Conservation (phyloP, 2,113 vertebrate genomes). For the Formicarius rufipectus region DNA sequence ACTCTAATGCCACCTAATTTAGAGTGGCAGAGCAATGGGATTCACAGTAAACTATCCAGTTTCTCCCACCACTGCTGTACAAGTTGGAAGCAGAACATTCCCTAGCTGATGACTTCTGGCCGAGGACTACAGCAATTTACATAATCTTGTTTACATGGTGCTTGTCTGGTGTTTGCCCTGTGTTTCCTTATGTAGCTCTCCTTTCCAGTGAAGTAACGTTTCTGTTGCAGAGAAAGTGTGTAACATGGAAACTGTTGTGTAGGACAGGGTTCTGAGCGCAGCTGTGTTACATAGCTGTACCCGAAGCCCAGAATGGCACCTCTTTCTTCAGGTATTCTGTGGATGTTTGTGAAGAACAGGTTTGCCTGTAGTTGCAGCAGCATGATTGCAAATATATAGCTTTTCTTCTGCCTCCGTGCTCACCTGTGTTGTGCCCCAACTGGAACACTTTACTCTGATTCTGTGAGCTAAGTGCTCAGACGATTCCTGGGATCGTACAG, state of each 20-base stretch:
- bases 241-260: background rate
- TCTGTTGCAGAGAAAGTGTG: background rate
- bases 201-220: background rate
- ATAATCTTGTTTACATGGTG: background rate
- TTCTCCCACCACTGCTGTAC: background rate
- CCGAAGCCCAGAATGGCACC: background rate
- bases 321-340: background rate
- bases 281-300: background rate
- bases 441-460: background rate
- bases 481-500: background rate
- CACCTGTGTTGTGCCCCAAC: background rate
- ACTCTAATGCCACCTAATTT: background rate
- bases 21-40: background rate
- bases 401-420: background rate
- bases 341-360: background rate
- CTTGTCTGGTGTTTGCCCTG: background rate
- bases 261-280: background rate
- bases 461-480: background rate
- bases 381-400: rapidly evolving
- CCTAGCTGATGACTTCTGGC: background rate
- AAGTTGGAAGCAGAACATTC: background rate
- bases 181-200: background rate
- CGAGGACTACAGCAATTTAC: background rate
- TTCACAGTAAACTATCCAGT: background rate
- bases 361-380: background rate